Evolutionary conservation across 2,113 vertebrate genomes (phyloP).

Genomic region (Neodontobutis hainanensis): DNA sequence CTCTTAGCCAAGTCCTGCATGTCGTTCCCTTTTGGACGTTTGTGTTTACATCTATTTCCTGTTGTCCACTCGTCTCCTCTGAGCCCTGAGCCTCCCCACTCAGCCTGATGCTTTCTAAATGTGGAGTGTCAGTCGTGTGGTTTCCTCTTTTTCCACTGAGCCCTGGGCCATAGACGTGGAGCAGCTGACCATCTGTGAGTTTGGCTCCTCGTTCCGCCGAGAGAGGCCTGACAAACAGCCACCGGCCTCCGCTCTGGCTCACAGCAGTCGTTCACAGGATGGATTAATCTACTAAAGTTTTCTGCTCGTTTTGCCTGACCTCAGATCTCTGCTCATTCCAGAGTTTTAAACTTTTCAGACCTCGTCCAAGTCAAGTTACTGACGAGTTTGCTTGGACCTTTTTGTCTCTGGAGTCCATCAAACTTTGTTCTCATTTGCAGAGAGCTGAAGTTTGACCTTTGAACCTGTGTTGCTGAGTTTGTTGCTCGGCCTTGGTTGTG

Average conservation of each 20-base stretch:
- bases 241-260: neutral
- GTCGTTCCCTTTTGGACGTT: neutral
- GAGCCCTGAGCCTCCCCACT: neutral
- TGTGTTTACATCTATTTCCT: slow-evolving; percentile 13
- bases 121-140: slow-evolving; percentile 13
- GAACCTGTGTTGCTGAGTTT: no score
- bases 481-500: no score
- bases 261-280: neutral
- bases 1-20: neutral
- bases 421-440: no score
- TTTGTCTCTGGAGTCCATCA: no score
- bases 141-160: slow-evolving; percentile 14
- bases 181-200: slow-evolving; percentile 44
- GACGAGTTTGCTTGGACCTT: no score
- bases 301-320: no score
- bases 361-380: no score
- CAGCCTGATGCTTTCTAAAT: slow-evolving; percentile 10
- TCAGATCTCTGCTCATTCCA: no score
- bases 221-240: slow-evolving; percentile 22
- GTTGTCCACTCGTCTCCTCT: neutral
- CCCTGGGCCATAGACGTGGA: neutral
- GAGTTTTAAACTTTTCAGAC: no score
- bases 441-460: no score
- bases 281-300: no score
- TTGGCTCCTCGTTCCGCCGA: slow-evolving; percentile 32